A percentile compares a stretch with the other conserved stretches of the same genome.
These are phyloP conservation scores for Campopleginae sp. DNA, from an alignment of 2,888 invertebrate species.

Conservation along the genomic window DNA sequence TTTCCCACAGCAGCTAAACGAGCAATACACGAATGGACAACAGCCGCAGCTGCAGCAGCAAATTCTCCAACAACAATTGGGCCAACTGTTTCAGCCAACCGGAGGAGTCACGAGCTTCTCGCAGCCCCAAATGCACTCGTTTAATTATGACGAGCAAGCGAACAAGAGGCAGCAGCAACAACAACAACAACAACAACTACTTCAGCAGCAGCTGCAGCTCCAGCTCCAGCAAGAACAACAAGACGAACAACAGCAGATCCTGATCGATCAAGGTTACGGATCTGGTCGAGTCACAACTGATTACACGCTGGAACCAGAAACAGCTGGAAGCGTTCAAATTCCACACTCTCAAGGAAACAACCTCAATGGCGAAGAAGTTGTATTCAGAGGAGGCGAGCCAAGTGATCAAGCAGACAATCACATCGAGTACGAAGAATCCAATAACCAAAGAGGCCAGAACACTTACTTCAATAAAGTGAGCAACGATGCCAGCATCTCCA, in stretches of 20 bases:
- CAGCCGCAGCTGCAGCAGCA: conserved; percentile 80
- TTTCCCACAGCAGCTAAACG: conserved; percentile 77
- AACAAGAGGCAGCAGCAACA: conserved; percentile 78
- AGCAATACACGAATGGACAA: conserved; percentile 76
- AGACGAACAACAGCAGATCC: conserved; percentile 77
- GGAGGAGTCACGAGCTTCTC: conserved; percentile 75
- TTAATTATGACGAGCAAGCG: conserved; percentile 81
- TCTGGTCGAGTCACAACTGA: conserved; percentile 78
- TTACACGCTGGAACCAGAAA: conserved; percentile 77
- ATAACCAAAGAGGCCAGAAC: conserved; percentile 73
- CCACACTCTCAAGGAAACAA: conserved; percentile 25
- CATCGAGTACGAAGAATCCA: conserved; percentile 77
- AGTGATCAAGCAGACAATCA: conserved; percentile 78
- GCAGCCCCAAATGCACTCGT: conserved; percentile 81
- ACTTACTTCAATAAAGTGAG: conserved; percentile 85
- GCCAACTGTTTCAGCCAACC: conserved; percentile 77
- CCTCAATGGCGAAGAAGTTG: conserved; percentile 66
- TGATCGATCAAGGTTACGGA: conserved; percentile 77
- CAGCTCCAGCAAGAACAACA: conserved; percentile 71
- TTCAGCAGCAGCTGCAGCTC: conserved; percentile 66
- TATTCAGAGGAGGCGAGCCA: conserved; percentile 67
- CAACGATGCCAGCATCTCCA: conserved; percentile 73
- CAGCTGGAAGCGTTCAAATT: conserved; percentile 60
- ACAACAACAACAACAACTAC: conserved; percentile 70
- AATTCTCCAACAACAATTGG: conserved; percentile 79